Percentiles rank a stretch among this genome's conserved stretches.
Conservation (phyloP, 2,888 invertebrate genomes). For the Acleris emargana region DNA sequence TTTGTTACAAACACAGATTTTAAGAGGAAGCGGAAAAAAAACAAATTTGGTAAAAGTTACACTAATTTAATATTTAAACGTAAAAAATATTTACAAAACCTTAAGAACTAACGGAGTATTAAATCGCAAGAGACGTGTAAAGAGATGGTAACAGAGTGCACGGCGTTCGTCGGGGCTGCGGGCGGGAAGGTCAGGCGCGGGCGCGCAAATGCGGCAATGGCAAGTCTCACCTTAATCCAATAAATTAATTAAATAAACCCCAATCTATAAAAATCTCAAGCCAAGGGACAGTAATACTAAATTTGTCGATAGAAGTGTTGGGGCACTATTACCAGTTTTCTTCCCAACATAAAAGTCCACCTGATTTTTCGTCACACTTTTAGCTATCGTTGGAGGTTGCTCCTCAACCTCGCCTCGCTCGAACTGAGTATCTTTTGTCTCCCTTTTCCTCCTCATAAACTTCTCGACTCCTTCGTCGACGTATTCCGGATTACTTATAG, state of each 20-base stretch:
- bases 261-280: conserved; percentile 57
- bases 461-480: conserved; percentile 47
- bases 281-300: conserved; percentile 57
- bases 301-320: conserved; percentile 44
- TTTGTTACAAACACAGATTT: no score
- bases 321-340: conserved; percentile 41
- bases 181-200: conserved; percentile 25
- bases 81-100: conserved; percentile 77
- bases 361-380: conserved; percentile 57
- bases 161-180: conserved; percentile 19
- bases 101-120: conserved; percentile 71
- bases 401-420: conserved; percentile 60
- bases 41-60: conserved; percentile 48
- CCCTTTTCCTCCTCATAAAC: conserved; percentile 54
- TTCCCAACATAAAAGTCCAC: conserved; percentile 56
- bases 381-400: conserved; percentile 52
- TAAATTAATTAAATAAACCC: conserved; percentile 68
- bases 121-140: conserved; percentile 67
- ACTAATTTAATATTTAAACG: conserved; percentile 45
- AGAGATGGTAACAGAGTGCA: conserved; percentile 67
- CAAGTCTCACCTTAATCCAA: conserved; percentile 73
- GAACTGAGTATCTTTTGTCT: conserved; percentile 63
- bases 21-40: conserved; percentile 12
- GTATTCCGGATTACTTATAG: conserved; percentile 44
- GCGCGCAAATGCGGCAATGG: conserved; percentile 75